Conservation (phyloP, 2,113 vertebrate genomes). For the Mustela nigripes region DNA sequence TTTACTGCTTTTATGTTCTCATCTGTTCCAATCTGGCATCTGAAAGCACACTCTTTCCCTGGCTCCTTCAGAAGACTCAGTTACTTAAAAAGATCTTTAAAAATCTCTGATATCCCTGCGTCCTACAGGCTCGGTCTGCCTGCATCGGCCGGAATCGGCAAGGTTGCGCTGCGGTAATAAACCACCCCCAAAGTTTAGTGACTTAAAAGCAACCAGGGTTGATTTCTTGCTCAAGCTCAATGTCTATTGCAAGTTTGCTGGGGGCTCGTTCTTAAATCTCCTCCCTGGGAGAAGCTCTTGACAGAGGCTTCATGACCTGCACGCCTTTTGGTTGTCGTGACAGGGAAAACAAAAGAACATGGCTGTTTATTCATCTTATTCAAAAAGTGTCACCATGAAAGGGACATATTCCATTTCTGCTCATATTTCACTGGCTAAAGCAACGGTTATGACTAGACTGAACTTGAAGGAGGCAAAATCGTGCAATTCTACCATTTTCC, state of each 20-base stretch:
- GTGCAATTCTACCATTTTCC: rapidly evolving
- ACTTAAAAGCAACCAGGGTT: not conserved
- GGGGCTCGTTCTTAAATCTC: not conserved
- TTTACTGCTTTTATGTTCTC: constrained; percentile 66
- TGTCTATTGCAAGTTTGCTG: not conserved
- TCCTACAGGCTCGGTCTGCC: not conserved
- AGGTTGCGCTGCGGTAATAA: not conserved
- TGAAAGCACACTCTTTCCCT: not conserved
- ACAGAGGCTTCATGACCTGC: not conserved
- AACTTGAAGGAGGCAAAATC: not conserved
- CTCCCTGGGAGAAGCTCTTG: not conserved
- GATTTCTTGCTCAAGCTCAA: not conserved
- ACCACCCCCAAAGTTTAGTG: not conserved
- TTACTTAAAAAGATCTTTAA: constrained; percentile 40
- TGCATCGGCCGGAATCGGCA: not conserved
- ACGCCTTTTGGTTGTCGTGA: not conserved
- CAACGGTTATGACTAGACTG: not conserved
- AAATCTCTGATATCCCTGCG: not conserved
- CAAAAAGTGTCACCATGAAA: not conserved
- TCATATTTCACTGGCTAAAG: not conserved
- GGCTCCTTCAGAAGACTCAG: not conserved
- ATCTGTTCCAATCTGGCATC: constrained; percentile 52
- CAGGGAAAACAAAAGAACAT: not conserved
- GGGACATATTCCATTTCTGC: not conserved
- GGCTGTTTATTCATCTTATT: not conserved